These are phyloP conservation scores for Chalcis sispes DNA, from an alignment of 2,888 invertebrate species.

Conservation along the genomic window DNA sequence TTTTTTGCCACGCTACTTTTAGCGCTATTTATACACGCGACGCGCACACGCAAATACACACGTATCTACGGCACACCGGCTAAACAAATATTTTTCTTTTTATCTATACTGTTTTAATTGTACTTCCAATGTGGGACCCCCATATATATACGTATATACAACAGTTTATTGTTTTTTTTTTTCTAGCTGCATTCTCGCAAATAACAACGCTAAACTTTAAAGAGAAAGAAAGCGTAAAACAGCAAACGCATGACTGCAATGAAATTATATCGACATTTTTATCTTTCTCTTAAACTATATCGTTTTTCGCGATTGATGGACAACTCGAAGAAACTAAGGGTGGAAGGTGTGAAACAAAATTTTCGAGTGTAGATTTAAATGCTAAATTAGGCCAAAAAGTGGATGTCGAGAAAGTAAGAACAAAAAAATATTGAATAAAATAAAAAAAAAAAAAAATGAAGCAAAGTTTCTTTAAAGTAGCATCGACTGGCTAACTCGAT, in stretches of 20 bases:
- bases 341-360: background rate
- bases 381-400: conserved; percentile 12
- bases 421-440: background rate
- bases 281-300: background rate
- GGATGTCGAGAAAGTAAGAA: background rate
- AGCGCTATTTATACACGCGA: conserved; percentile 3
- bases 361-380: conserved; percentile 29
- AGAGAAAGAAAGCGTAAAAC: background rate
- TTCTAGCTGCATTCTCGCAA: too few relatives aligned
- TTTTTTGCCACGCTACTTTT: conserved; percentile 12
- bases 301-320: background rate
- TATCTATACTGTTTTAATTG: conserved; percentile 15
- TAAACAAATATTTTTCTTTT: conserved; percentile 28
- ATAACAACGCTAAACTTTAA: too few relatives aligned
- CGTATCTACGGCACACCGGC: too few relatives aligned
- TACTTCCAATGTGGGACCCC: too few relatives aligned
- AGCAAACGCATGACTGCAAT: background rate
- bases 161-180: background rate
- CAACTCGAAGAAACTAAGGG: background rate
- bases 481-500: conserved; percentile 14
- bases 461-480: conserved; percentile 20
- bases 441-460: conserved; percentile 5
- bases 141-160: too few relatives aligned
- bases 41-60: background rate
- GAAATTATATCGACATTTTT: background rate